Evolutionary conservation across 2,888 invertebrate species (phyloP).

Genomic region (Drosophila acutilabella): DNA sequence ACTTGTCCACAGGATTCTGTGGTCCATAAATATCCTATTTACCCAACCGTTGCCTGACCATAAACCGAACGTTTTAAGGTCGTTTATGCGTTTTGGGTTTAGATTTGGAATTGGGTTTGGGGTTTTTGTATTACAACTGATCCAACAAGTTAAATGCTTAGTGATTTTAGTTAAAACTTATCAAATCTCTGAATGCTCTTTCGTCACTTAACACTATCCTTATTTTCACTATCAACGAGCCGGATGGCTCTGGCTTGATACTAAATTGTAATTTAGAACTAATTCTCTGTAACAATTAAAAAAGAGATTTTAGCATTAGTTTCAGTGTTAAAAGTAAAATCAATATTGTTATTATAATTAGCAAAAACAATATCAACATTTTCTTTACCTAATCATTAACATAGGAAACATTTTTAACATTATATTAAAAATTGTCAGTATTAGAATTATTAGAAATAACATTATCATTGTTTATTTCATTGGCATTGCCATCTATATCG

Average conservation of each 20-base stretch:
- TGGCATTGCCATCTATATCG: no score
- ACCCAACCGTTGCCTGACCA: constrained; percentile 47
- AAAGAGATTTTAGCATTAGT: neutral
- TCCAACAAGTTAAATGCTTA: constrained; percentile 24
- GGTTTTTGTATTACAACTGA: constrained; percentile 18
- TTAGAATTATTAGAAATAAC: no score
- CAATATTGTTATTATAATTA: neutral
- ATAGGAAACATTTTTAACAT: no score
- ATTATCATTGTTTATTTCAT: no score
- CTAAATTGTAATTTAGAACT: no score
- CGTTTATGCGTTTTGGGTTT: constrained; percentile 41
- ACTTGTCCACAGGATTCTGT: constrained; percentile 46
- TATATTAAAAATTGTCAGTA: no score
- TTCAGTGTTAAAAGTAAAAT: neutral
- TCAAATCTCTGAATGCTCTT: constrained; percentile 12
- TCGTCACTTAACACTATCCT: neutral
- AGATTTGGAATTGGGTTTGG: no score
- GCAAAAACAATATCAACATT: no score
- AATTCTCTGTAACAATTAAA: no score
- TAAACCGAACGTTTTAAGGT: constrained; percentile 66
- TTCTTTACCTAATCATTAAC: no score
- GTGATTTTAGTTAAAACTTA: neutral
- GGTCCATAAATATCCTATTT: constrained; percentile 69
- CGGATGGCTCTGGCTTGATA: no score
- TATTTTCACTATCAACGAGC: neutral